phyloP scores from a whole-genome alignment of 1,140 invertebrate species.

The Whitmania pigra region DNA sequence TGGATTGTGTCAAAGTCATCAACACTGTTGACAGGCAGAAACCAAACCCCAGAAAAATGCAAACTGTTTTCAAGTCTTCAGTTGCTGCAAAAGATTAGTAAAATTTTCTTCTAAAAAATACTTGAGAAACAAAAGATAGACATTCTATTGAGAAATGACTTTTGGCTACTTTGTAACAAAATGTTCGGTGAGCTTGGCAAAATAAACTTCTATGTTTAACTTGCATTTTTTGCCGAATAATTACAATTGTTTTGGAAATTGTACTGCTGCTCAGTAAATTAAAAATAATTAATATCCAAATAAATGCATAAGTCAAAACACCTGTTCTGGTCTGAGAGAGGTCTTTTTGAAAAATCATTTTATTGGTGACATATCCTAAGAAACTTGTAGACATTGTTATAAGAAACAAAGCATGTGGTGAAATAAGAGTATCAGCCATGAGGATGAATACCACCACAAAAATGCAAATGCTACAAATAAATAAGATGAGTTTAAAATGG shows the following conservation, averaged over 20 bases:
- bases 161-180: neutral
- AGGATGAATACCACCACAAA: conserved; percentile 37
- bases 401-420: conserved; percentile 30
- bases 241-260: neutral
- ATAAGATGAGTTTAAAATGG: neutral
- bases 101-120: neutral
- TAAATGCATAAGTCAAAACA: neutral
- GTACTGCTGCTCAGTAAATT: neutral
- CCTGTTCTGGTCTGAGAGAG: neutral
- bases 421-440: conserved; percentile 32
- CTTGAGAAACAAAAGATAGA: neutral
- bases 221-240: neutral
- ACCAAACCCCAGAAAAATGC: conserved; percentile 65
- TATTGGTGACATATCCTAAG: conserved; percentile 31
- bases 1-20: conserved; percentile 85
- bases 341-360: conserved; percentile 14
- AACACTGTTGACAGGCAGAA: conserved; percentile 75
- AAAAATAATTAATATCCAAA: neutral
- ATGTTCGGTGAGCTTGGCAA: neutral
- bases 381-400: conserved; percentile 29
- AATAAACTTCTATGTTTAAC: neutral
- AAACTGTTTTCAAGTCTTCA: conserved; percentile 36
- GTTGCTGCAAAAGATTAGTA: neutral
- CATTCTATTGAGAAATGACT: neutral
- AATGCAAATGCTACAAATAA: conserved; percentile 34